Evolutionary conservation across 2,113 vertebrate genomes (phyloP).

Genomic region (Mustela lutreola): DNA sequence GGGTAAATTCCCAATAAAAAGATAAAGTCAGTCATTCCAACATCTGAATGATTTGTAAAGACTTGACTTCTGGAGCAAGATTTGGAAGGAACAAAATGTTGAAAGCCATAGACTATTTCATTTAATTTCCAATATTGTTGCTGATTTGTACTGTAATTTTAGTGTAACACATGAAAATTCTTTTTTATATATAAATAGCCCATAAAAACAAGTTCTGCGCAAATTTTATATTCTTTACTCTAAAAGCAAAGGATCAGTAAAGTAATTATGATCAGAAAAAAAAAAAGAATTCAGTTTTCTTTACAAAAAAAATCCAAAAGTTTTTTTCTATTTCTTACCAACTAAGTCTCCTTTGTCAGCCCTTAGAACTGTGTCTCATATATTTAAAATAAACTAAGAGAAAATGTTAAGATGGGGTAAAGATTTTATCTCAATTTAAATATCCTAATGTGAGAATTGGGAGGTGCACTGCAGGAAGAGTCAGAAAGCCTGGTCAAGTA

Average conservation of each 20-base stretch:
- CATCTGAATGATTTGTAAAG: background rate
- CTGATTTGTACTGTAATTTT: constrained; percentile 44
- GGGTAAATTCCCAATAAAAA: background rate
- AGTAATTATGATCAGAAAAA: background rate
- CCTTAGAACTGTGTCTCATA: background rate
- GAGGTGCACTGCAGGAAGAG: background rate
- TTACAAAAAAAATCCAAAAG: constrained; percentile 30
- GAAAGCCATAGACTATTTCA: background rate
- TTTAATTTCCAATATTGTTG: background rate
- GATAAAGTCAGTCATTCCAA: background rate
- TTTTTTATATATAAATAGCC: background rate
- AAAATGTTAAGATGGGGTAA: background rate
- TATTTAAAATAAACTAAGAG: constrained; percentile 29
- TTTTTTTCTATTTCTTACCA: constrained; percentile 19
- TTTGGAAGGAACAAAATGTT: background rate
- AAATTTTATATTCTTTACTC: constrained; percentile 22
- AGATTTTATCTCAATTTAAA: background rate
- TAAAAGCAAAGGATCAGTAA: constrained; percentile 35
- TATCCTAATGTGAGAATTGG: background rate
- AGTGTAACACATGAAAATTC: background rate
- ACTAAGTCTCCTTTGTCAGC: background rate
- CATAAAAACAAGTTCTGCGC: background rate
- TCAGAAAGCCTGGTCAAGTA: background rate
- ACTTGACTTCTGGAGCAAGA: background rate
- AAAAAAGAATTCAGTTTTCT: constrained; percentile 20